Evolutionary conservation across 37 sponge, comb jelly and placozoan genomes (phyloP), one percentile per base, ranked within the genome.

Genomic region (Spongia lamella): DNA sequence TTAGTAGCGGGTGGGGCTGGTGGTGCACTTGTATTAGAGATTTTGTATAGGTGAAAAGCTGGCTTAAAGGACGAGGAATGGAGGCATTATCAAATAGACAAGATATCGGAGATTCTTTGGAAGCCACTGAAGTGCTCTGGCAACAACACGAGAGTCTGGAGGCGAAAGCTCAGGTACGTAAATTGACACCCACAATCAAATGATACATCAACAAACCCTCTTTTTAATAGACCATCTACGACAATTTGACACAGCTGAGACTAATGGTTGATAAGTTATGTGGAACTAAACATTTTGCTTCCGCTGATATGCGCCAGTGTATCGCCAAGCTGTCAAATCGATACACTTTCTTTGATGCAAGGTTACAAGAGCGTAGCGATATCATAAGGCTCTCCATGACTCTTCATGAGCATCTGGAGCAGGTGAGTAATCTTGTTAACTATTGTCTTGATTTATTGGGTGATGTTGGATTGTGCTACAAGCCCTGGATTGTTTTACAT

Each of bases 1-100:
- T 89, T 2, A 21, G 58, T 30, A 53, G 49, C 15, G n/a, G n/a
- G n/a, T n/a, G n/a, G n/a, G n/a, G n/a, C n/a, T 43, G 6, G 7
- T 58, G 29, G 13, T 58, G 6, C 7, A 58, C 4, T 58, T 58
- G 6, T 26, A 26, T 15, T 5, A 7, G 25, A 22, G 6, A 58
- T 26, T 58, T 11, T 29, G 1, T 66, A n/a, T 47, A 76, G 84
- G 70, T 84, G 0, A 68, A 70, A 1, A 40, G 68, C 55, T 92
- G 92, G 92, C 67, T 92, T 56, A 86, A 83, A 49, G 62, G 75
- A 15, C 63, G 84, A 55, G 84, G 77, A 0, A 84, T 78, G 73
- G 92, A 92, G 43, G 61, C 61, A 38, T 26, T 91, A 36, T 39
- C 70, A 16, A 63, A 40, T 0, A 68, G 62, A 60, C 53, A 36